Evolutionary conservation across 2,797 vertebrate genomes (phyloP), one percentile per base, ranked within the genome.

Genomic region (Anguilla obscura): DNA sequence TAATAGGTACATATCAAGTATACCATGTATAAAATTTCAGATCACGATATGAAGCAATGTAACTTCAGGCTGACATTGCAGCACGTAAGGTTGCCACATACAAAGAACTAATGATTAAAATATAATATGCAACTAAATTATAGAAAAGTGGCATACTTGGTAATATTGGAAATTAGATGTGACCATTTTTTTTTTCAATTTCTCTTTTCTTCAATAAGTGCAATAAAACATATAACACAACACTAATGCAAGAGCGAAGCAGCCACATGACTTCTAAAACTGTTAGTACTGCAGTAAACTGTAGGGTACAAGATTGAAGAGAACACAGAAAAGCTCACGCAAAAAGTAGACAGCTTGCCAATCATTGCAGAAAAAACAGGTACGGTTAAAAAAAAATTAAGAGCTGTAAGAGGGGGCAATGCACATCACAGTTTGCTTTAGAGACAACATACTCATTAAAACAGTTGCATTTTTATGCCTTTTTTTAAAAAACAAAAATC

Each of bases 21-120:
- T 98, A 97, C 96, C 97, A 98, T 98, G 98, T 99, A 99, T 98
- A 99, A 99, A 99, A 99, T 97, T 97, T 98, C 95, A 96, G 96
- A 97, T 98, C 98, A 99, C 97, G 97, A 98, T 97, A 97, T 97
- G 96, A 98, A 98, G 97, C 97, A 87, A 96, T 97, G 97, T 95
- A 97, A 95, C 93, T 96, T 95, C 95, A 96, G 97, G 96, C 96
- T 96, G 96, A 95, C 94, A 94, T 93, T 95, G 95, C 93, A 95
- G 94, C 93, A 95, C 91, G 94, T 95, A 96, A 94, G 95, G 94
- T 95, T 93, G 94, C 95, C 97, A 97, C 96, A 96, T 96, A 96
- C 95, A 96, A 95, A 91, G 93, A 96, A 92, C 95, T 94, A 96
- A 96, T 96, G 96, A 97, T 97, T 94, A 97, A 97, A 96, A 96